Base-by-base conservation (phyloP, 2,797 vertebrate genomes). In the Dendrocincla fuliginosa region DNA sequence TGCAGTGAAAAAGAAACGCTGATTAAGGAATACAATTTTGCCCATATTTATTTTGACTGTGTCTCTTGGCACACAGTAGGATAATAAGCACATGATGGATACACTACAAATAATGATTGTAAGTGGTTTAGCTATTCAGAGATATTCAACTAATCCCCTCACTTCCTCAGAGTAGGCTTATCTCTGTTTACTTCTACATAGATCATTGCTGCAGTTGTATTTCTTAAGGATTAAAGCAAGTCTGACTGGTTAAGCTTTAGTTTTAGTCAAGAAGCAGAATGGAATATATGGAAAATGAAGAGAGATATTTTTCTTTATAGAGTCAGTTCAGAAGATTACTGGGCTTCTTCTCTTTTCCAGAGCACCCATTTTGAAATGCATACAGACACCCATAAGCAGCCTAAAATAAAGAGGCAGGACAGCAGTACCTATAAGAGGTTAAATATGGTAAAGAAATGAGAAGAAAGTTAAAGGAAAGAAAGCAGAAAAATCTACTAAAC, bases 181-280 rank as follows among this genome's bases (percentile, higher is more conserved):
- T 61, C 49, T 78, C 39, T 90, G 77, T 91, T 95, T 78, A 90
- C 81, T 67, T 96, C 67, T 84, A 41, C 27, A 74, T 78, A 46
- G 44, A 75, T 85, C 73, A 39, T 49, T 59, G 52, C 35, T 80
- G 57, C 69, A 73, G 57, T 50, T 92, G 73, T 87, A 84, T 87
- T 88, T 96, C 90, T 95, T 77, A 90, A 82, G 87, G 85, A 95
- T 93, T 93, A 90, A 90, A 93, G 84, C 12, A 44, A 91, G 27
- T 17, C 11, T 73, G 64, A 87, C 32, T 46, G 20, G 60, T 76
- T 70, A 91, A 95, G 56, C 59, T 86, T 74, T 77, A 79, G n/a
- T 90, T 95, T 87, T 90, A 85, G 70, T 93, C 77, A 80, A 30
- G 71, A 91, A 92, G 61, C 16, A 81, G 18, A 6, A 83, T 33